phyloP scores from a whole-genome alignment of 2,797 vertebrate genomes.

The Microctenopoma stevenorrisi region DNA sequence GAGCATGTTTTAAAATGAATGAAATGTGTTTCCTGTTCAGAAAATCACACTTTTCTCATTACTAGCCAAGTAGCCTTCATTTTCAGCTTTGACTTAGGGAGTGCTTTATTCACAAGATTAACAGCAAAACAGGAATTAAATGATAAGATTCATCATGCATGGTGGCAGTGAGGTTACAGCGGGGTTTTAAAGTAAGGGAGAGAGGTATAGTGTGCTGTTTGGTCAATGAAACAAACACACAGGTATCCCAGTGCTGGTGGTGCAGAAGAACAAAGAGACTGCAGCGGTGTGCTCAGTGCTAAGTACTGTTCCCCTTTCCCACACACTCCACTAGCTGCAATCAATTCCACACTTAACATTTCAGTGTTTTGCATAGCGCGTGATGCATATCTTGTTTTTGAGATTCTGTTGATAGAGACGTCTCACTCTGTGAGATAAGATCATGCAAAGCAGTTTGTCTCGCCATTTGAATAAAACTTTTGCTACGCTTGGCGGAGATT shows the following conservation, averaged over 20 bases:
- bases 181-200: not conserved
- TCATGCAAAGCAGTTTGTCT: slow-evolving; percentile 63
- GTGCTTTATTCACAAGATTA: slow-evolving; percentile 5
- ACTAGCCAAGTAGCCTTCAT: slow-evolving; percentile 4
- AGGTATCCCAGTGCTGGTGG: not conserved
- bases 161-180: not conserved
- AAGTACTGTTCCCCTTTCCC: slow-evolving; percentile 13
- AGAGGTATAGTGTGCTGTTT: not conserved
- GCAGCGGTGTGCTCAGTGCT: not conserved
- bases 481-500: slow-evolving; percentile 37
- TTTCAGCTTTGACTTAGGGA: slow-evolving; percentile 19
- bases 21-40: no score
- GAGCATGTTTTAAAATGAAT: no score
- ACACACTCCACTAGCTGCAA: slow-evolving; percentile 20
- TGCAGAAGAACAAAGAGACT: not conserved
- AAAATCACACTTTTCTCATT: no score
- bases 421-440: slow-evolving; percentile 34
- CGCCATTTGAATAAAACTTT: slow-evolving; percentile 55
- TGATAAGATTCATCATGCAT: not conserved
- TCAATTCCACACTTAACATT: slow-evolving; percentile 36
- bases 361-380: slow-evolving; percentile 52
- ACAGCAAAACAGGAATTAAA: slow-evolving; percentile 18
- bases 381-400: slow-evolving; percentile 16
- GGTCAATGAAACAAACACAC: not conserved
- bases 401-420: slow-evolving; percentile 42